Conservation (phyloP, 2,797 vertebrate genomes). For the Pseudomugil gertrudae region DNA sequence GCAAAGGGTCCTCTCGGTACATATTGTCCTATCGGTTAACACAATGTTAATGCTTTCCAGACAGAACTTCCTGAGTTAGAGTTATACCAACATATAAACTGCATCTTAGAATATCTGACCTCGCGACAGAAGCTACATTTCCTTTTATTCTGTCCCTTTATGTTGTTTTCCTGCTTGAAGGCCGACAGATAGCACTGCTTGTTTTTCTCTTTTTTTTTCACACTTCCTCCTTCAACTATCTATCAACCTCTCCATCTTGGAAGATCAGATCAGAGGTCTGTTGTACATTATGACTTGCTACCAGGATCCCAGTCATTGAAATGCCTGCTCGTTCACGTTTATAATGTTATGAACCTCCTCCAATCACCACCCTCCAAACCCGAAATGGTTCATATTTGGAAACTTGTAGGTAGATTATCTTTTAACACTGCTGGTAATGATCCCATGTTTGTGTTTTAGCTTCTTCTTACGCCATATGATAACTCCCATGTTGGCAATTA, state of each 20-base stretch:
- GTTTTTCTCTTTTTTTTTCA: neutral
- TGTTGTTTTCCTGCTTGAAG: neutral
- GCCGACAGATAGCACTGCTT: neutral
- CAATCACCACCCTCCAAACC: too few relatives aligned
- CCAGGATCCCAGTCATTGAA: neutral
- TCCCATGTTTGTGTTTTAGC: too few relatives aligned
- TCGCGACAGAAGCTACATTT: too few relatives aligned
- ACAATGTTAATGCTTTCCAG: neutral
- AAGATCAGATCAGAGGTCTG: constrained; percentile 1
- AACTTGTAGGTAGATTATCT: too few relatives aligned
- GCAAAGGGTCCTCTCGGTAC: too few relatives aligned
- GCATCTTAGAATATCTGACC: neutral
- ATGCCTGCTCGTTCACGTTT: neutral
- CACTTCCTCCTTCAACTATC: neutral
- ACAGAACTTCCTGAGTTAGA: neutral
- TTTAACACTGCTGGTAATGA: too few relatives aligned
- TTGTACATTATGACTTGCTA: neutral
- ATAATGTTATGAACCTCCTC: neutral
- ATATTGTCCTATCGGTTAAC: too few relatives aligned
- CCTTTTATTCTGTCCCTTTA: too few relatives aligned
- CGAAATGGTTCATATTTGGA: too few relatives aligned
- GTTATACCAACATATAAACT: neutral
- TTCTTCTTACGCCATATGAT: too few relatives aligned
- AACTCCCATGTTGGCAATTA: too few relatives aligned
- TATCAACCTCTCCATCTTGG: constrained; percentile 1